phyloP scores from a whole-genome alignment of 1,140 invertebrate species.

The Zaprionus inermis region DNA sequence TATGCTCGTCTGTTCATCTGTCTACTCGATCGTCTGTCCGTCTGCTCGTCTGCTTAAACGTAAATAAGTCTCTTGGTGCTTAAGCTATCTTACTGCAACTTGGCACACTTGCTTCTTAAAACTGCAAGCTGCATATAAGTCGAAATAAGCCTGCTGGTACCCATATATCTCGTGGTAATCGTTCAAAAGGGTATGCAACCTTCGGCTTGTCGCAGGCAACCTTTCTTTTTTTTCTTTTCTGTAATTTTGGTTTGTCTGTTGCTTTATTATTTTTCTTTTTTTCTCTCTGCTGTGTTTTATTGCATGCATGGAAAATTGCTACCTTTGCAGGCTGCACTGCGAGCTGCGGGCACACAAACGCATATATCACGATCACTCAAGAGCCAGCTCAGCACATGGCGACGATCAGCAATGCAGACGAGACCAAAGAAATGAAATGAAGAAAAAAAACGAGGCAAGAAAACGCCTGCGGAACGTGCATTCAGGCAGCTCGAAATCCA shows the following conservation, averaged over 20 bases:
- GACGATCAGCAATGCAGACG: constrained; percentile 65
- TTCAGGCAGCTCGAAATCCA: constrained; percentile 73
- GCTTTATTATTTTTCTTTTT: constrained; percentile 52
- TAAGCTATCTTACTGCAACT: no score
- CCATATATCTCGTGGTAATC: no score
- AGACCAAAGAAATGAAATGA: constrained; percentile 50
- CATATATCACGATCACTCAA: constrained; percentile 77
- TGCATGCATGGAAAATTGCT: constrained; percentile 80
- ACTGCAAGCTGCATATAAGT: no score
- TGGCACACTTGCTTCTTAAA: no score
- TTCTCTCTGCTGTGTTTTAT: constrained; percentile 34
- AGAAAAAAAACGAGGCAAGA: constrained; percentile 33
- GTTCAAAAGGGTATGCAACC: no score
- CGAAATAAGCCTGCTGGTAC: no score
- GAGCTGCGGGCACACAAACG: constrained; percentile 39
- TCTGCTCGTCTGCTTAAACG: no score
- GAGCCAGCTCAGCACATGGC: constrained; percentile 77
- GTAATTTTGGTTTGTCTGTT: constrained; percentile 22
- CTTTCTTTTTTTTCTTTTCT: not conserved
- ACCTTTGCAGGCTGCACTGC: constrained; percentile 71
- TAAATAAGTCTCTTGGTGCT: no score
- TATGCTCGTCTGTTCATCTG: no score
- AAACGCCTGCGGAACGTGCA: constrained; percentile 66
- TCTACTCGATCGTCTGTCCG: no score
- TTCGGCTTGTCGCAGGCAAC: no score